Conservation (phyloP, 2,797 vertebrate species). For the Tiaroga cobitis region DNA sequence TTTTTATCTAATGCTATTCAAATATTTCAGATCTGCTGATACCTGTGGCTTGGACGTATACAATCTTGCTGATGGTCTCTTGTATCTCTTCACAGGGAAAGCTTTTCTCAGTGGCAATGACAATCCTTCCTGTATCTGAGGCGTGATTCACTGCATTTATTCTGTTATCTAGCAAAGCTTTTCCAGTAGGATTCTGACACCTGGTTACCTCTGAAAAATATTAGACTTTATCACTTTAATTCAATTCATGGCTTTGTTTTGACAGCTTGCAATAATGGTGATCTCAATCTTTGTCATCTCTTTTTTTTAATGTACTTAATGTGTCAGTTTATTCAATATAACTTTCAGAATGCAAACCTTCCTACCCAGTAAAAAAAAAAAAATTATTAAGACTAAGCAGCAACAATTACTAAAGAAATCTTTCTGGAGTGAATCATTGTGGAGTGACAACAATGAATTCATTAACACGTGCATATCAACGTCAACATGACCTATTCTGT, state of each 20-base stretch:
- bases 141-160: neutral
- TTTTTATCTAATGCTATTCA: neutral
- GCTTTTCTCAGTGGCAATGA: slow-evolving; percentile 19
- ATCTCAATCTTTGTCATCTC: neutral
- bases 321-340: neutral
- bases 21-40: slow-evolving; percentile 21
- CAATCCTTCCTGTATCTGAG: neutral
- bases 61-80: slow-evolving; percentile 48
- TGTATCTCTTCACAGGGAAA: slow-evolving; percentile 37
- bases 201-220: slow-evolving; percentile 51
- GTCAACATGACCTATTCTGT: neutral
- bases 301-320: neutral
- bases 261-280: neutral
- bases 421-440: too few species aligned
- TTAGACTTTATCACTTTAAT: neutral
- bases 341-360: neutral
- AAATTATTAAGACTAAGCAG: too few species aligned
- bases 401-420: neutral
- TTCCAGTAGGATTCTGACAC: slow-evolving; percentile 9
- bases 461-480: neutral
- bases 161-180: neutral
- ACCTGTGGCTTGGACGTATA: slow-evolving; percentile 85
- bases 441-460: neutral
- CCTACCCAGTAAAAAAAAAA: neutral
- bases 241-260: neutral